Conservation (phyloP, 2,888 invertebrate genomes). For the Coenonympha glycerion region DNA sequence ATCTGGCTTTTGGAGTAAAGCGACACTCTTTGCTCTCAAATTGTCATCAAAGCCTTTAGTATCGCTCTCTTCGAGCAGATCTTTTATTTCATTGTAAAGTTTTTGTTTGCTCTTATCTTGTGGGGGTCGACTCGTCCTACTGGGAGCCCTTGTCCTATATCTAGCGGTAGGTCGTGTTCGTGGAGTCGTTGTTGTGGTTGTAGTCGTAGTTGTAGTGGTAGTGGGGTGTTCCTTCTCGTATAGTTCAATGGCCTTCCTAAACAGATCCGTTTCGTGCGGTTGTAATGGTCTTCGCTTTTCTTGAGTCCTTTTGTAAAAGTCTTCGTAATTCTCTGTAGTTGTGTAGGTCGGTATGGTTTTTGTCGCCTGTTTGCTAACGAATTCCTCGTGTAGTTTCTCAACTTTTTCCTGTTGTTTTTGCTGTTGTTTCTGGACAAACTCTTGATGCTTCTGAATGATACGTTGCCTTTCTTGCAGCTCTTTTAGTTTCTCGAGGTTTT, state of each 20-base stretch:
- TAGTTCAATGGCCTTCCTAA: constrained; percentile 79
- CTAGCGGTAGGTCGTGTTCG: constrained; percentile 57
- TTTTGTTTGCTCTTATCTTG: constrained; percentile 75
- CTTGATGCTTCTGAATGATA: constrained; percentile 84
- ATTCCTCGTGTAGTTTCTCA: constrained; percentile 82
- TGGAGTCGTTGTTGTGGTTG: constrained; percentile 68
- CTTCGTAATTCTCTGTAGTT: constrained; percentile 69
- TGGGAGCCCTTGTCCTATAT: constrained; percentile 52
- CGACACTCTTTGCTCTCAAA: constrained; percentile 68
- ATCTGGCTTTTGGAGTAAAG: constrained; percentile 81
- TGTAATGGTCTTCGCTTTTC: constrained; percentile 71
- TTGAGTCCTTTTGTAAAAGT: constrained; percentile 53
- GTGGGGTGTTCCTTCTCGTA: constrained; percentile 82
- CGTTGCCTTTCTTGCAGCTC: constrained; percentile 83
- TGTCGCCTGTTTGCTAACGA: constrained; percentile 81
- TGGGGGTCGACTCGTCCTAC: constrained; percentile 59
- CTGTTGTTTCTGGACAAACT: constrained; percentile 86
- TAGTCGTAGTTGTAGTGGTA: constrained; percentile 80
- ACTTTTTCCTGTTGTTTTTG: constrained; percentile 86
- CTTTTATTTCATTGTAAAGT: constrained; percentile 76
- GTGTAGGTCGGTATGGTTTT: constrained; percentile 72
- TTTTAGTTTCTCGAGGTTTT: constrained; percentile 77
- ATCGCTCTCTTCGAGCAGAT: constrained; percentile 72
- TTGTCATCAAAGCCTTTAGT: constrained; percentile 74
- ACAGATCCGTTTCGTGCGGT: constrained; percentile 79